phyloP scores from a whole-genome alignment of 2,888 invertebrate genomes.

The Epsilonema sp. region DNA sequence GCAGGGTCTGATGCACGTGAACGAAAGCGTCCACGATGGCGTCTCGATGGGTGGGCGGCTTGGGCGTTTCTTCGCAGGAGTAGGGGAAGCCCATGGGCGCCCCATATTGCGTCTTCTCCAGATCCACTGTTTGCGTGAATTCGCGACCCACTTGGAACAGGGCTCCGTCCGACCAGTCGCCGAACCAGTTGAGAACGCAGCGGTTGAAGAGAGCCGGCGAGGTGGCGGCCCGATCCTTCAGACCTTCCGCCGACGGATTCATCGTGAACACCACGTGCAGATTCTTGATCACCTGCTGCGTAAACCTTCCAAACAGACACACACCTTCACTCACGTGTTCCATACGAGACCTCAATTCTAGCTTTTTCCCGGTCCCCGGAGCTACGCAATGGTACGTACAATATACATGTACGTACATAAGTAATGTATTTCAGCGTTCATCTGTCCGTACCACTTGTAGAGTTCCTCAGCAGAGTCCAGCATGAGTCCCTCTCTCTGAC shows the following conservation, averaged over 20 bases:
- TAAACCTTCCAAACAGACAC: too few species aligned
- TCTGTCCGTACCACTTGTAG: constrained; percentile 99
- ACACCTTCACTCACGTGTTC: background rate
- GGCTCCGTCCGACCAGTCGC: constrained; percentile 95
- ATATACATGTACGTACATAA: constrained; percentile 25
- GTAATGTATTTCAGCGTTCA: too few species aligned
- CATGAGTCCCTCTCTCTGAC: constrained; percentile 92
- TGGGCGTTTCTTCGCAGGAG: constrained; percentile 43
- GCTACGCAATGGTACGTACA: background rate
- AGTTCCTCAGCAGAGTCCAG: constrained; percentile 91
- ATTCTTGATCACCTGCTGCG: constrained; percentile 82
- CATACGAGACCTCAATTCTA: background rate
- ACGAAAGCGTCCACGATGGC: constrained; percentile 97
- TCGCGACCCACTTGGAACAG: constrained; percentile 59
- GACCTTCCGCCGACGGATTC: constrained; percentile 95
- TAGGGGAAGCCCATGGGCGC: constrained; percentile 76
- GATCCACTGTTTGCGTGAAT: constrained; percentile 80
- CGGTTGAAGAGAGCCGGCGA: constrained; percentile 97
- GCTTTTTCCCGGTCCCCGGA: background rate
- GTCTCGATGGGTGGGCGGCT: constrained; percentile 39
- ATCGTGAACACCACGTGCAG: constrained; percentile 99
- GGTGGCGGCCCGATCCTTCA: constrained; percentile 93
- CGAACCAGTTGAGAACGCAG: constrained; percentile 98
- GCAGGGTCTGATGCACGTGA: constrained; percentile 89
- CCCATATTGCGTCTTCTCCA: constrained; percentile 63